Base-by-base conservation (phyloP, 2,797 vertebrate species). In the Alcedo atthis region DNA sequence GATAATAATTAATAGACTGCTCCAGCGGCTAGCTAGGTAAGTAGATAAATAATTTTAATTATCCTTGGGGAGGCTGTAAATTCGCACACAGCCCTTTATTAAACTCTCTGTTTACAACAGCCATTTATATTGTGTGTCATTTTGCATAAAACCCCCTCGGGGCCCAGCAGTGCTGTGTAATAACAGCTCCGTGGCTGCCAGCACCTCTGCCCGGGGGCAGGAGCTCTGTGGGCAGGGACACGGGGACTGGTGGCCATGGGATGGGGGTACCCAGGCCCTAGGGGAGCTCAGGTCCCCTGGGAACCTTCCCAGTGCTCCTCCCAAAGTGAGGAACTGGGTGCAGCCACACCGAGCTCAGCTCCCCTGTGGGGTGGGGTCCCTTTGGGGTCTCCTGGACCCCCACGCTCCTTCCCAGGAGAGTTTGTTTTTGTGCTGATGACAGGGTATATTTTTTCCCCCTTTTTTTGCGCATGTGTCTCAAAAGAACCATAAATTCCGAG, bases 401-500 rank as follows among this genome's bases (percentile, higher is more conserved):
- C 45, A 32, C 0, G 28, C 49, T 66, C 88, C 51, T 68, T 81
- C 75, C 89, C 67, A 20, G 67, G 4, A 6, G 61, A 51, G 82
- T 81, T 89, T 16, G 63, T 25, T 3, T 98, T 98, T 98, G 95
- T 99, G 98, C 98, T 98, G 98, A 98, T 98, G 97, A 97, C 96
- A 92, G 85, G 97, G 97, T 92, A 96, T 98, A 98, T 97, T 97
- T 89, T 95, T 96, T 97, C 97, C 90, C 7, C 19, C 8, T 19
- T 97, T 98, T 96, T 69, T 95, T 90, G 97, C 97, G 96, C 97
- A 97, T 98, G 98, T 97, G 97, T 98, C 98, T 98, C 97, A 97
- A 98, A 98, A 98, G 98, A 98, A 97, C 98, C 98, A 98, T 98
- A 98, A 98, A 99, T 98, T 98, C 97, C 91, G 84, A 97, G 97